Evolutionary conservation across 2,113 vertebrate species (phyloP), one percentile per base, ranked within the genome.

Genomic region (Pantherophis guttatus): DNA sequence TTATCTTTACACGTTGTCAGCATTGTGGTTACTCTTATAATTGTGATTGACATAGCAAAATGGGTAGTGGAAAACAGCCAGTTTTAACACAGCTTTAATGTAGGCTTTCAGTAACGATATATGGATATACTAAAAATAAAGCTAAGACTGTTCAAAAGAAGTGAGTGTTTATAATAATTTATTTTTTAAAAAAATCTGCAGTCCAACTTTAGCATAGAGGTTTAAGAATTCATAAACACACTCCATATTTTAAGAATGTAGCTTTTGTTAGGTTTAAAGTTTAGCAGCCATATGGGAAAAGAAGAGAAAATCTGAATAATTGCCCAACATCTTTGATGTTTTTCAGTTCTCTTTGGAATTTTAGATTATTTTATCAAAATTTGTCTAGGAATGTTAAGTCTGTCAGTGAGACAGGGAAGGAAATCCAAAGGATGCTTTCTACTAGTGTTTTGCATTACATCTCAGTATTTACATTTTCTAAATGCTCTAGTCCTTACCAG

Each of bases 401-500:
- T 97, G 94, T 92, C 6, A 13, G 92, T 92, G 94, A 93, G 93
- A 90, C 92, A 95, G 89, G 94, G 96, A 94, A 59, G 21, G 95
- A 96, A 94, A 94, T 96, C 94, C 90, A 91, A 96, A 96, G 97
- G 96, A 96, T 96, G 92, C 90, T 95, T 96, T 97, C 95, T 93
- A 89, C 94, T 96, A 96, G 86, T 96, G 95, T 97, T n/a, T 97
- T 97, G 92, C 90, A 93, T 96, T 97, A 94, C 95, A 96, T 96
- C 95, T 96, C 88, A 95, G 93, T 95, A 94, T 96, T 96, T 95
- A 95, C 94, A 87, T 97, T 96, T 97, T 97, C 94, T 93, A 97
- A 98, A 97, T 96, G 94, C 95, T 97, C 93, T 94, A 94, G 93
- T 94, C 93, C 89, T 91, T 92, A 95, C 94, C 91, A 95, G 94